These are phyloP conservation scores for Morphnarchus princeps DNA, from an alignment of 2,113 vertebrate species.

Conservation along the genomic window DNA sequence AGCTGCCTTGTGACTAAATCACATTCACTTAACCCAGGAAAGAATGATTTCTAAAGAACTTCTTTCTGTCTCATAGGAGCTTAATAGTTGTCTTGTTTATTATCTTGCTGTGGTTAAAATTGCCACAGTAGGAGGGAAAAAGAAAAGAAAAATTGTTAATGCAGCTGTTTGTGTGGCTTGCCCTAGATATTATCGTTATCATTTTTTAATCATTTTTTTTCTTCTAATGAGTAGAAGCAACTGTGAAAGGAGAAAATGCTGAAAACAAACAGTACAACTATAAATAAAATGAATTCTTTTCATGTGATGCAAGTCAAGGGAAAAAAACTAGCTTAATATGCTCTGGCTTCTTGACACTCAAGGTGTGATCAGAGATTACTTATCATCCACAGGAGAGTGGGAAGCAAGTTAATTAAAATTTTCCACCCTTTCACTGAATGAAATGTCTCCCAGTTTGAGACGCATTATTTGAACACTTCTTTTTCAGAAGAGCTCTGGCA, in stretches of 20 bases:
- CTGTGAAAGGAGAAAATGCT: conserved; percentile 25
- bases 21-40: not conserved
- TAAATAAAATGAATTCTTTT: conserved; percentile 69
- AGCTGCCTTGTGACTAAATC: conserved; percentile 1
- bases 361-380: conserved; percentile 76
- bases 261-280: conserved; percentile 59
- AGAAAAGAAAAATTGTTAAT: conserved; percentile 35
- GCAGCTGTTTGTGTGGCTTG: conserved; percentile 42
- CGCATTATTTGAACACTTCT: not conserved
- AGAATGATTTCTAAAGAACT: conserved; percentile 23
- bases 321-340: conserved; percentile 53
- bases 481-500: conserved; percentile 27
- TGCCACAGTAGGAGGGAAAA: rapidly evolving
- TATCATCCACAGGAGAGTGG: conserved; percentile 66
- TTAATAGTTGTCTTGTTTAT: conserved; percentile 34
- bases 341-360: conserved; percentile 62
- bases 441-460: conserved; percentile 59
- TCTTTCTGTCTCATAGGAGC: not conserved
- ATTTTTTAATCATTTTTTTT: not conserved
- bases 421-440: conserved; percentile 63
- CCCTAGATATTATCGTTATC: conserved; percentile 46
- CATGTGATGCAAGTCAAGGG: conserved; percentile 43
- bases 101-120: conserved; percentile 41
- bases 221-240: conserved; percentile 35
- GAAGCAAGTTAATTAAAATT: conserved; percentile 76